Percentiles rank a stretch among this genome's conserved stretches.
These are phyloP conservation scores for Anticlea derivata DNA, from an alignment of 2,888 invertebrate genomes.

Conservation along the genomic window DNA sequence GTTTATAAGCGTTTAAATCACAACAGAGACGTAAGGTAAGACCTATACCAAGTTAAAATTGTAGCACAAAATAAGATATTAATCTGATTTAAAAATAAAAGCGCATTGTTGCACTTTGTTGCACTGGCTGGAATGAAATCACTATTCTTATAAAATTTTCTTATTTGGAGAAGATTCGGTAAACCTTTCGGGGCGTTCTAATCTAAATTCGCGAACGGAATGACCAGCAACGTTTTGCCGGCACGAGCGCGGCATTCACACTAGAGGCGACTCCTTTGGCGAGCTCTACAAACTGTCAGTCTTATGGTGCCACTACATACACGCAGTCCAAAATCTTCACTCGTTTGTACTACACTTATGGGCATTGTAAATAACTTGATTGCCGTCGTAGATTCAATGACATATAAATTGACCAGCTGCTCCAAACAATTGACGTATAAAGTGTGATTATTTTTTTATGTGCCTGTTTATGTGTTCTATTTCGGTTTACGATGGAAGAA, in stretches of 20 bases:
- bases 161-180: conserved; percentile 3
- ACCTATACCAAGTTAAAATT: too few relatives aligned
- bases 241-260: conserved; percentile 56
- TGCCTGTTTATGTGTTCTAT: conserved; percentile 26
- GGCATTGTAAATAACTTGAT: conserved; percentile 26
- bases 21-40: too few relatives aligned
- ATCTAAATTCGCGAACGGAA: conserved; percentile 37
- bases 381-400: conserved; percentile 58
- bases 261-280: conserved; percentile 40
- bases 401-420: conserved; percentile 54
- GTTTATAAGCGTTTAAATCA: background rate
- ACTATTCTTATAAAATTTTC: background rate
- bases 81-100: too few relatives aligned
- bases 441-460: conserved; percentile 25
- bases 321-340: conserved; percentile 30
- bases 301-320: background rate
- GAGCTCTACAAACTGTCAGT: conserved; percentile 28
- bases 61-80: too few relatives aligned
- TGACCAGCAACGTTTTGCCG: conserved; percentile 53
- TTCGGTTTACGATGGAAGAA: conserved; percentile 10
- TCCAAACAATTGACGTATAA: conserved; percentile 21
- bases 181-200: conserved; percentile 25
- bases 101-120: too few relatives aligned
- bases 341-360: conserved; percentile 9
- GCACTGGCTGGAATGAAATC: conserved; percentile 13